Evolutionary conservation across 2,113 vertebrate genomes (phyloP), one percentile per base, ranked within the genome.

Genomic region (Brachionichthys hirsutus): DNA sequence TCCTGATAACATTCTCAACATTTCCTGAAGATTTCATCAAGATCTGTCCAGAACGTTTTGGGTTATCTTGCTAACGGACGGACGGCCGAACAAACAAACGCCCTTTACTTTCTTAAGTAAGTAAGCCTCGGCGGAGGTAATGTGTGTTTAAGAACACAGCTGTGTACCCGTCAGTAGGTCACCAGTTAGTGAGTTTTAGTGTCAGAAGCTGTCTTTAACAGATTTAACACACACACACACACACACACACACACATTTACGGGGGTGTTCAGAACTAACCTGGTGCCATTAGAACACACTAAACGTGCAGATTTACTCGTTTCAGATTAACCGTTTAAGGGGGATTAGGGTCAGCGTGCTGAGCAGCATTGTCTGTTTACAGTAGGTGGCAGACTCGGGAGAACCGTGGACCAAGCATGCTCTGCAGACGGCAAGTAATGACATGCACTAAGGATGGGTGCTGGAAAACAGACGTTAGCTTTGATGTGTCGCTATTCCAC

Each of bases 151-250:
- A 1, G 20, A 30, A 30, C 6, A 13, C 30, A 14, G 1, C 24
- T 45, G 41, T 44, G 40, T 18, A 43, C 67, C 44, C 72, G 81
- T 83, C 67, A 86, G 77, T 69, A 67, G 80, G 83, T 71, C 62
- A 0, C 12, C 51, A 62, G 68, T 53, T 62, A 52, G 56, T 45
- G 38, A 40, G 42, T 48, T 72, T 36, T n/a, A 3, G 18, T 57
- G 54, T 65, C 54, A 66, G 50, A 58, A n/a, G 70, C 50, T 54
- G 52, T 59, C 62, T 83, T 82, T 80, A 52, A 54, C 8, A 44
- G 76, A 76, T 63, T 80, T 71, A 48, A 14, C 2, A 2, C n/a
- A 43, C 41, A 16, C 50, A 52, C 20, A 45, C 35, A 45, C 50
- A n/a, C n/a, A 51, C 43, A 73, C 38, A 47, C 47, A 55, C 41